Evolutionary conservation across 2,113 vertebrate genomes (phyloP), one percentile per base, ranked within the genome.

Genomic region (Corythornis madagascariensis): DNA sequence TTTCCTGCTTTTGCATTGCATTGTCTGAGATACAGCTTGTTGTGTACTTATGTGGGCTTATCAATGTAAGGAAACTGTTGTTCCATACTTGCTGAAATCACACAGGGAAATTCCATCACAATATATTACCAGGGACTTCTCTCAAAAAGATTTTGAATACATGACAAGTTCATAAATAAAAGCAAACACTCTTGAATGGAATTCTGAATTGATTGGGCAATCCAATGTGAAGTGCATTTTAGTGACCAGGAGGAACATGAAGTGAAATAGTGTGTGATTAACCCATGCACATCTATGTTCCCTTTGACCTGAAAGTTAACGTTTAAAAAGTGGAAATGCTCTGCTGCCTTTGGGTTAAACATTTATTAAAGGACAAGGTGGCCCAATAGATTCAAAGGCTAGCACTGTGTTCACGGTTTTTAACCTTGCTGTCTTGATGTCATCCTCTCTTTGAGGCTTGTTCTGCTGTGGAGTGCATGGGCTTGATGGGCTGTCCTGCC

Each of bases 281-380:
- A 80, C 63, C 50, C 61, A 13, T 55, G 61, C 22, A 10, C 74
- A 29, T 72, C 66, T 89, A 8, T 0, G 0, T 87, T 85, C 47
- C 69, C 87, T 87, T 93, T 93, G 94, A 92, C 92, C 92, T 64
- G 52, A 74, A 86, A 71, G 91, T 80, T 91, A 93, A 91, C 13
- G 0, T 93, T 94, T 92, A 71, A 71, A 67, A 22, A 89, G 67
- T 83, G 56, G 43, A 89, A 91, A 89, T 57, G 21, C 26, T 13
- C 52, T 66, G 48, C 72, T 88, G 82, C 26, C 48, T 86, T 57
- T 88, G 56, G 76, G 84, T 96, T 95, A 95, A 95, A 95, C 75
- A 91, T 95, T 92, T 73, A 81, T 92, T 38, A 88, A 77, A 71
- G 75, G 78, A 45, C 60, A 48, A 85, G 47, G 71, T 22, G 64